phyloP scores from a whole-genome alignment of 1,140 invertebrate species.

The Caenorhabditis tropicalis region DNA sequence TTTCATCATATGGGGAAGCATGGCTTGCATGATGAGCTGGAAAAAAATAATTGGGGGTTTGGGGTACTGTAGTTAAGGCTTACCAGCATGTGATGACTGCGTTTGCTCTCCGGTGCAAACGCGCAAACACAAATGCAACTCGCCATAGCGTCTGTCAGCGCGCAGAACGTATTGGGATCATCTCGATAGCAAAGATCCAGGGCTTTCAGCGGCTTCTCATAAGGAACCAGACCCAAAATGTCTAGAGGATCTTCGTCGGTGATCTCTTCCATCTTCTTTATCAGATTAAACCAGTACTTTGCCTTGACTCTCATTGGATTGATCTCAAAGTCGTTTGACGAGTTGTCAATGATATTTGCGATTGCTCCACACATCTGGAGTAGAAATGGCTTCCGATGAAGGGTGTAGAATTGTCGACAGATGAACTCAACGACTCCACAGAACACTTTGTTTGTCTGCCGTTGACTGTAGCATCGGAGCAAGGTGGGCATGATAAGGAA shows the following conservation, averaged over 20 bases:
- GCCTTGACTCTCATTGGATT: constrained; percentile 72
- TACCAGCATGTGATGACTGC: constrained; percentile 94
- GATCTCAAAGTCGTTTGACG: constrained; percentile 69
- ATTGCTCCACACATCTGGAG: constrained; percentile 97
- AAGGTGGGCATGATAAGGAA: constrained; percentile 95
- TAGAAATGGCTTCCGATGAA: constrained; percentile 95
- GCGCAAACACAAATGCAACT: constrained; percentile 96
- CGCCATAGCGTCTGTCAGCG: constrained; percentile 87
- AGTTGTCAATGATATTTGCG: constrained; percentile 86
- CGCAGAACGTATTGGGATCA: constrained; percentile 90
- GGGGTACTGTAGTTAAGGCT: constrained; percentile 49
- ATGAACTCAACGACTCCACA: constrained; percentile 95
- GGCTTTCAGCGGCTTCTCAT: constrained; percentile 92
- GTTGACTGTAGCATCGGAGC: constrained; percentile 92
- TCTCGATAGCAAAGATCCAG: constrained; percentile 96
- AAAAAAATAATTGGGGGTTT: constrained; percentile 57
- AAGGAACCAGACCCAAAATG: constrained; percentile 91
- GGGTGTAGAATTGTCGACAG: constrained; percentile 95
- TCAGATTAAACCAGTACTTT: constrained; percentile 85
- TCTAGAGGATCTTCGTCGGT: constrained; percentile 84
- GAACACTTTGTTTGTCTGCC: constrained; percentile 91
- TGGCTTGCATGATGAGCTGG: constrained; percentile 92
- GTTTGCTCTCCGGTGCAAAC: constrained; percentile 90
- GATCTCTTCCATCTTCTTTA: constrained; percentile 76
- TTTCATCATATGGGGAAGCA: constrained; percentile 89